Evolutionary conservation across 1,140 invertebrate genomes (phyloP).

Genomic region (Drosophila watanabei): DNA sequence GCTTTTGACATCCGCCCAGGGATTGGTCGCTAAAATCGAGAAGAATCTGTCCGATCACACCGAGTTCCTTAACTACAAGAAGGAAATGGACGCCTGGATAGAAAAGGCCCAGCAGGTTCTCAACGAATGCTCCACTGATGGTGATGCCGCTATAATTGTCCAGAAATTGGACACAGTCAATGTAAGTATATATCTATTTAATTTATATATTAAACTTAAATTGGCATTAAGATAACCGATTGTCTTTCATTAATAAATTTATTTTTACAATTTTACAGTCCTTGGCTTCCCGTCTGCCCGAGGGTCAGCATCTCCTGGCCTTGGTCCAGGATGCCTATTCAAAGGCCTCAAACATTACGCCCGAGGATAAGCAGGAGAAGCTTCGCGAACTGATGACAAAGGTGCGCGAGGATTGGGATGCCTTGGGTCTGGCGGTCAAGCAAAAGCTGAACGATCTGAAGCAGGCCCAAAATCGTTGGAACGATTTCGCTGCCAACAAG

Average conservation of each 20-base stretch:
- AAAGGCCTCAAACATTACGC: slow-evolving; percentile 93
- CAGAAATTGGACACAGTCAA: slow-evolving; percentile 93
- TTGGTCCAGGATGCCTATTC: slow-evolving; percentile 93
- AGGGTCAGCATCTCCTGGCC: slow-evolving; percentile 94
- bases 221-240: neutral
- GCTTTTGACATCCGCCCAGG: slow-evolving; percentile 91
- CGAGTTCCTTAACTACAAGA: slow-evolving; percentile 94
- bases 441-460: slow-evolving; percentile 92
- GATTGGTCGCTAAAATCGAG: slow-evolving; percentile 93
- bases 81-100: slow-evolving; percentile 93
- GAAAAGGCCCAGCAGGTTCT: slow-evolving; percentile 91
- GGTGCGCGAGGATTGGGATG: slow-evolving; percentile 93
- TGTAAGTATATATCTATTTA: slow-evolving; percentile 72
- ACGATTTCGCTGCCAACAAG: slow-evolving; percentile 92
- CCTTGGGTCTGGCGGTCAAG: slow-evolving; percentile 92
- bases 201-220: neutral
- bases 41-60: slow-evolving; percentile 96
- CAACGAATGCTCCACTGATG: slow-evolving; percentile 93
- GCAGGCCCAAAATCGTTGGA: slow-evolving; percentile 91
- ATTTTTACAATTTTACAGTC: slow-evolving; percentile 72
- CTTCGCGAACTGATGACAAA: slow-evolving; percentile 91
- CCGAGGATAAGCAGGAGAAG: slow-evolving; percentile 92
- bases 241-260: neutral
- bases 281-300: slow-evolving; percentile 91
- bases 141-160: slow-evolving; percentile 91